Conservation (phyloP, 1,140 invertebrate species). For the Archegozetes longisetosus region DNA sequence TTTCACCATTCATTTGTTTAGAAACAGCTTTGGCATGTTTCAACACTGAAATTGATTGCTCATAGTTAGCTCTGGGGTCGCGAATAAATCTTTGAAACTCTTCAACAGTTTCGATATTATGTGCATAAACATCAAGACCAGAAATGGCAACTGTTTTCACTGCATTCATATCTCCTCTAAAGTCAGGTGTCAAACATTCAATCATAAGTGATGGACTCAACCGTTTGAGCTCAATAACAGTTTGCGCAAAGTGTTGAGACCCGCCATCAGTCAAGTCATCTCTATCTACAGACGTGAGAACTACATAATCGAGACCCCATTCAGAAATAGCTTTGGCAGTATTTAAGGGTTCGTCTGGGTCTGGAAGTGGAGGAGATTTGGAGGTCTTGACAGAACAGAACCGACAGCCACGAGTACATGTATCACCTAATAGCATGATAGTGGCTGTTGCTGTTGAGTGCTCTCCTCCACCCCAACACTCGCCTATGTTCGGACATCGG, state of each 20-base stretch:
- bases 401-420: constrained; percentile 68
- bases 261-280: constrained; percentile 90
- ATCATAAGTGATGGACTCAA: constrained; percentile 70
- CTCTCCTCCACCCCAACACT: constrained; percentile 81
- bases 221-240: constrained; percentile 47
- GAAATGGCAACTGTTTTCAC: constrained; percentile 59
- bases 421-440: constrained; percentile 70
- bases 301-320: constrained; percentile 95
- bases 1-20: neutral
- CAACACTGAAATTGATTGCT: constrained; percentile 70
- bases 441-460: constrained; percentile 40
- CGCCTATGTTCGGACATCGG: constrained; percentile 95
- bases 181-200: constrained; percentile 94
- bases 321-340: constrained; percentile 78
- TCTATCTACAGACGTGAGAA: constrained; percentile 92
- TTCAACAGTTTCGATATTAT: constrained; percentile 89
- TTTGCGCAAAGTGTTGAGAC: constrained; percentile 74
- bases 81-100: constrained; percentile 47
- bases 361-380: constrained; percentile 67
- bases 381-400: constrained; percentile 99
- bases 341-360: constrained; percentile 77
- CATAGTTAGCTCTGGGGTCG: constrained; percentile 61
- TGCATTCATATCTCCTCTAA: constrained; percentile 59
- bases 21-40: constrained; percentile 54
- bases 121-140: constrained; percentile 84